phyloP scores from a whole-genome alignment of 2,797 vertebrate species.

The Pseudochirops cupreus region DNA sequence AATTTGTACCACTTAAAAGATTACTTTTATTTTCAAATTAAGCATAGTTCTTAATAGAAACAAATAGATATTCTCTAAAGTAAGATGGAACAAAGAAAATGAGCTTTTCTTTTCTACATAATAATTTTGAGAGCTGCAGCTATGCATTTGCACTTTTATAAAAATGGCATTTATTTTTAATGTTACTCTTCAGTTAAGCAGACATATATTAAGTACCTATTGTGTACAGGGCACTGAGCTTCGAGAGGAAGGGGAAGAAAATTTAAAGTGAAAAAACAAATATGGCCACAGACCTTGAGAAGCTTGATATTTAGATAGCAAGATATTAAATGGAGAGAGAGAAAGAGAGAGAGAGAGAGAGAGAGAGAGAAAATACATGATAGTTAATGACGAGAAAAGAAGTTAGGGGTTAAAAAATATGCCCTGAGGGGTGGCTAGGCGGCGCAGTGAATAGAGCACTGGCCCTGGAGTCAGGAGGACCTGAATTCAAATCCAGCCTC shows the following conservation, averaged over 20 bases:
- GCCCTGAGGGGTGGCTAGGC: background rate
- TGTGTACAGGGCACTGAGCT: background rate
- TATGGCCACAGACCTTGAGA: background rate
- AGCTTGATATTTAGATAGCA: background rate
- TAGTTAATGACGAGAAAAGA: background rate
- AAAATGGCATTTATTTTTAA: background rate
- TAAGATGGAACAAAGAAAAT: constrained; percentile 42
- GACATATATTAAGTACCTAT: background rate
- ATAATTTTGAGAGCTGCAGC: background rate
- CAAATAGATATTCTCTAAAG: constrained; percentile 51
- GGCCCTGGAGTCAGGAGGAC: too few relatives aligned
- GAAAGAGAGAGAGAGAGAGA: too few relatives aligned
- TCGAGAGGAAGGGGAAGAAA: background rate
- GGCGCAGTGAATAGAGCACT: too few relatives aligned
- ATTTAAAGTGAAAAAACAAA: background rate
- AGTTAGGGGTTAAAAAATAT: background rate
- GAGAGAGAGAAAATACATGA: background rate
- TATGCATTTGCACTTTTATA: background rate
- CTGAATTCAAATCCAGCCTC: too few relatives aligned
- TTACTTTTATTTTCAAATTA: constrained; percentile 49
- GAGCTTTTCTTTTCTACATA: constrained; percentile 22
- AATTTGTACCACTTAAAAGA: constrained; percentile 65
- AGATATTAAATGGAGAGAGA: background rate
- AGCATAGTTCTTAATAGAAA: constrained; percentile 37
- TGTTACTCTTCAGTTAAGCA: background rate